phyloP scores from a whole-genome alignment of 53 echinoderm and acorn worm species.

The Arbacia lixula region DNA sequence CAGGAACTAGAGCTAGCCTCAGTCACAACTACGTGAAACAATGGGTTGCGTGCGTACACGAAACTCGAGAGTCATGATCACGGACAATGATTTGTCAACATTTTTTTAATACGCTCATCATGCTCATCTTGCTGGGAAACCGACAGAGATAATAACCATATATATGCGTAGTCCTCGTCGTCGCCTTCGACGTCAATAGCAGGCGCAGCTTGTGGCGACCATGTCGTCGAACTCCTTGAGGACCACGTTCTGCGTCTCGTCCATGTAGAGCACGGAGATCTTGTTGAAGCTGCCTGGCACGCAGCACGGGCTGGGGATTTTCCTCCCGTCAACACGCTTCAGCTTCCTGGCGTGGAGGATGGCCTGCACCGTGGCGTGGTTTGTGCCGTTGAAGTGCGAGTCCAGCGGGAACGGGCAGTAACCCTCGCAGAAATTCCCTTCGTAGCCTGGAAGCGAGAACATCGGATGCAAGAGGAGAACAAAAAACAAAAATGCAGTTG shows the following conservation, averaged over 20 bases:
- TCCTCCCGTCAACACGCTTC: conserved; percentile 30
- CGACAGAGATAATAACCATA: too few species aligned
- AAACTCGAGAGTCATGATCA: too few species aligned
- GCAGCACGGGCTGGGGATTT: conserved; percentile 82
- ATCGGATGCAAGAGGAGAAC: too few species aligned
- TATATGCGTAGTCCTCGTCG: too few species aligned
- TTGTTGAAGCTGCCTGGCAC: conserved; percentile 81
- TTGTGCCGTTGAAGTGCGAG: conserved; percentile 94
- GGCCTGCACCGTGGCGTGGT: conserved; percentile 94
- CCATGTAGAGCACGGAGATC: conserved; percentile 85
- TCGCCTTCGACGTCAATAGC: conserved; percentile 63
- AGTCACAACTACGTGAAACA: too few species aligned
- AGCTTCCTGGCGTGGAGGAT: conserved; percentile 75
- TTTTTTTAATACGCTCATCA: too few species aligned
- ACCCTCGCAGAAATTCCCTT: conserved; percentile 93
- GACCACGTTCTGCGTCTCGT: conserved; percentile 83
- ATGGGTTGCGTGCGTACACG: too few species aligned
- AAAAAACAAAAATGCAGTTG: too few species aligned
- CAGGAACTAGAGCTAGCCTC: too few species aligned
- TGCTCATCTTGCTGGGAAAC: too few species aligned
- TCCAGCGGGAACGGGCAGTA: conserved; percentile 95
- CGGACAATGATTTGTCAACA: too few species aligned
- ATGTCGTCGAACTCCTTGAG: conserved; percentile 95
- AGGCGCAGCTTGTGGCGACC: conserved; percentile 94
- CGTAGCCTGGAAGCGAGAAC: conserved; percentile 77